Evolutionary conservation across 2,113 vertebrate genomes (phyloP).

Genomic region (Poeciliopsis prolifica): DNA sequence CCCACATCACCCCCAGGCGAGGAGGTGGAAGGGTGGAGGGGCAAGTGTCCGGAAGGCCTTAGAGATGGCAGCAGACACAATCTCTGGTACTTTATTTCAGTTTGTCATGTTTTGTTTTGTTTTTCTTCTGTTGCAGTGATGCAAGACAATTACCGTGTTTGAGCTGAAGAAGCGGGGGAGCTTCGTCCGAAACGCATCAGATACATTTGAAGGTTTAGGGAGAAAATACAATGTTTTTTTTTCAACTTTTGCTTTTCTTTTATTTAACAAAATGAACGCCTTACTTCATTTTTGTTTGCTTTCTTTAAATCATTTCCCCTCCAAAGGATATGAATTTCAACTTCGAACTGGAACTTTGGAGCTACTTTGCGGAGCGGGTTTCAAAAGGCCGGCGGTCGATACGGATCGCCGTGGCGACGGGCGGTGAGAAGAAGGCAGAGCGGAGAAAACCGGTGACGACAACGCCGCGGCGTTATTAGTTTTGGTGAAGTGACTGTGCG

Average conservation of each 20-base stretch:
- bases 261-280: background rate
- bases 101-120: constrained; percentile 69
- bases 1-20: background rate
- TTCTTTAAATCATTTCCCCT: no score
- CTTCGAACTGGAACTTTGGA: constrained; percentile 41
- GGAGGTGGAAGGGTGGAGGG: background rate
- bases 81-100: constrained; percentile 68
- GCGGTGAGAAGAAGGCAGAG: background rate
- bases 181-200: background rate
- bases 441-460: constrained; percentile 51
- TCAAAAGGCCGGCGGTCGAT: constrained; percentile 55
- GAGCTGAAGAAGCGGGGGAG: constrained; percentile 38
- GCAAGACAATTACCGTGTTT: constrained; percentile 50
- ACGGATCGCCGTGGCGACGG: constrained; percentile 42
- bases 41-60: constrained; percentile 59
- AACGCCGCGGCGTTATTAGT: constrained; percentile 46
- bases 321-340: constrained; percentile 39
- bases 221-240: background rate
- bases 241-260: background rate
- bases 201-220: background rate
- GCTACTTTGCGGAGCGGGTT: constrained; percentile 47
- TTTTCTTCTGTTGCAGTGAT: constrained; percentile 6
- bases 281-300: background rate
- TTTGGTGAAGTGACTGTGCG: constrained; percentile 53
- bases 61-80: constrained; percentile 72